A percentile compares a stretch with the other conserved stretches of the same genome.
These are phyloP conservation scores for Wiebesia pumilae DNA, from an alignment of 1,140 invertebrate genomes.

Conservation along the genomic window DNA sequence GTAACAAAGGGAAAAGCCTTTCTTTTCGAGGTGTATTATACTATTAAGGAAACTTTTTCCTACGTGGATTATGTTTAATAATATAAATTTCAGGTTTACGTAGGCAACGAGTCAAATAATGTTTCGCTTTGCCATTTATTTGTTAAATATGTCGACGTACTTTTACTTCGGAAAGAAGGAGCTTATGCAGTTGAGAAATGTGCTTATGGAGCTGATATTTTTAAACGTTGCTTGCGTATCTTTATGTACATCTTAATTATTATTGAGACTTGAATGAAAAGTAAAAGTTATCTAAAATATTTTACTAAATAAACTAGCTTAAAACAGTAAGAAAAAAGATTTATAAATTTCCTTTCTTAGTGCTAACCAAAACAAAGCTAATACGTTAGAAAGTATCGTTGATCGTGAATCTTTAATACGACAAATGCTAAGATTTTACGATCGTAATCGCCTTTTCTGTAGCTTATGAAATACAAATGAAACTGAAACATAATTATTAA, in stretches of 20 bases:
- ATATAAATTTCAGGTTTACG: constrained; percentile 36
- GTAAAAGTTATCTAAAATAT: not conserved
- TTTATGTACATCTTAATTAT: not conserved
- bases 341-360: too few relatives aligned
- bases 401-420: too few relatives aligned
- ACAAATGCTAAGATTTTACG: too few relatives aligned
- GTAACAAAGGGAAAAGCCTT: constrained; percentile 12
- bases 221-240: not conserved
- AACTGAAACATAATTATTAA: too few relatives aligned
- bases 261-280: not conserved
- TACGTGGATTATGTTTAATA: not conserved
- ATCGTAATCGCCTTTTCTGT: too few relatives aligned
- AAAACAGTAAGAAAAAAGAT: too few relatives aligned
- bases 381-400: too few relatives aligned
- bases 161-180: not conserved
- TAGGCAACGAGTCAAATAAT: constrained; percentile 6
- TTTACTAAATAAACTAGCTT: not conserved
- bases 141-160: not conserved
- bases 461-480: too few relatives aligned
- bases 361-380: too few relatives aligned
- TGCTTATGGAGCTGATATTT: not conserved
- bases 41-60: constrained; percentile 51
- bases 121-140: not conserved
- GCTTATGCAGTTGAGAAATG: not conserved
- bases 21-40: constrained; percentile 43